Evolutionary conservation across 2,797 vertebrate genomes (phyloP), one percentile per base, ranked within the genome.

Genomic region (Austrolebias charrua): DNA sequence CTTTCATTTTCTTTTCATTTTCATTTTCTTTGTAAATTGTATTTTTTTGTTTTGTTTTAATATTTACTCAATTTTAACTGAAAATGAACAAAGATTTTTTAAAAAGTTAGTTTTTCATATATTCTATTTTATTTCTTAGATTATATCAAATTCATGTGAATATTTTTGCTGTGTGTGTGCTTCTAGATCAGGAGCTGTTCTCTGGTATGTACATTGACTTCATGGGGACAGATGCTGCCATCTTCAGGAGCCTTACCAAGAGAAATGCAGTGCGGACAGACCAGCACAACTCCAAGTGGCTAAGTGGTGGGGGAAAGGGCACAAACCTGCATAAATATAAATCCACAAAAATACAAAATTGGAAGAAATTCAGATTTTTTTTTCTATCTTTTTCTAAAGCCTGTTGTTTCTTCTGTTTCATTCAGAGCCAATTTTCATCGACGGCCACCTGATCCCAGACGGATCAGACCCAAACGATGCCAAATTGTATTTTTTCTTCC

Each of bases 171-270:
- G 55, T 60, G 33, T 70, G 35, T 16, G 2, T 68, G 51, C 9
- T 18, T 81, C 1, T 56, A 98, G 97, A 98, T 84, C 95, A 98
- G 88, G 97, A 99, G 81, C 92, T 99, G 46, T 99, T 98, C 91
- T 98, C 97, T 5, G 97, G 96, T 73, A 96, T 99, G 95, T 98
- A 97, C 81, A 99, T 99, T 55, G 97, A 99, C 92, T 99, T 99
- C 90, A 99, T 99, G 97, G 97, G 97, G 69, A 99, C 96, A 0
- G 97, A 99, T 73, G 95, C 96, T 0, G 97, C 97, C 76, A 97
- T 99, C 91, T 99, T 99, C 86, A 94, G 97, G 84, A 99, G 97
- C 81, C 92, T 99, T 79, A 98, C 96, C 58, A 94, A 78, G 79
- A 94, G 95, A 63, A 98, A 99, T 54, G 94, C 97, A 1, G 95